A percentile compares a stretch with the other conserved stretches of the same genome.
These are phyloP conservation scores for Coelopa pilipes DNA, from an alignment of 2,888 invertebrate species.

Conservation along the genomic window DNA sequence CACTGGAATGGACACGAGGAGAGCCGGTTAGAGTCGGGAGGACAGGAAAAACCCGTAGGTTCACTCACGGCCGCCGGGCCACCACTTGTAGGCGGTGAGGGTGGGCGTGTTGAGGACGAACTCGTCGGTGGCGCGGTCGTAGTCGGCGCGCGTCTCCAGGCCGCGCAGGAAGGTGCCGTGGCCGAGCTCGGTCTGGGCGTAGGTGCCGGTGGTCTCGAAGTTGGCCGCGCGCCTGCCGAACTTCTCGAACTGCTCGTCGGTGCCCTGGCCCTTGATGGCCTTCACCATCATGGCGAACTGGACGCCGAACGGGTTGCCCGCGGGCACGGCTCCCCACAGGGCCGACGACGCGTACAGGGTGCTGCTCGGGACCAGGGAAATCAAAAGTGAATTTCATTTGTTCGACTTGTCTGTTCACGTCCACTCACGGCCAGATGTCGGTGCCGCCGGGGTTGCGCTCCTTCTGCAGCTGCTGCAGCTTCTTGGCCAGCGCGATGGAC, in stretches of 20 bases:
- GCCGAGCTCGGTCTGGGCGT: slow-evolving; percentile 95
- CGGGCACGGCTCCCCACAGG: slow-evolving; percentile 48
- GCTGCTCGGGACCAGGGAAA: slow-evolving; percentile 33
- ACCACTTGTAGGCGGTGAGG: slow-evolving; percentile 91
- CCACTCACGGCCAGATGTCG: slow-evolving; percentile 60
- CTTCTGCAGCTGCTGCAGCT: slow-evolving; percentile 76
- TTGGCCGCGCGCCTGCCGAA: slow-evolving; percentile 86
- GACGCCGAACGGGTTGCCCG: slow-evolving; percentile 70
- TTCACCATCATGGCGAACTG: slow-evolving; percentile 93
- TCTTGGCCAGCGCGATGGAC: slow-evolving; percentile 71
- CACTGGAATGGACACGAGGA: slow-evolving; percentile 70
- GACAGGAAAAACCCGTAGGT: no score
- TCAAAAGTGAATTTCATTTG: neutral
- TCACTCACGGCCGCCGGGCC: slow-evolving; percentile 90
- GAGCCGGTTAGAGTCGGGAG: neutral
- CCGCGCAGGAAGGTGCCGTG: slow-evolving; percentile 92
- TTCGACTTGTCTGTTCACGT: neutral
- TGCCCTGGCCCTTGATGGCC: slow-evolving; percentile 85
- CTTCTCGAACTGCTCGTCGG: slow-evolving; percentile 84
- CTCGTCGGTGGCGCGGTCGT: slow-evolving; percentile 82
- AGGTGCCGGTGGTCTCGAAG: slow-evolving; percentile 88
- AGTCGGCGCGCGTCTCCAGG: slow-evolving; percentile 91
- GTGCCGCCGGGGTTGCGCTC: slow-evolving; percentile 69
- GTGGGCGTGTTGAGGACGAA: slow-evolving; percentile 90
- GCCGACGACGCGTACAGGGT: slow-evolving; percentile 46